A percentile compares a stretch with the other conserved stretches of the same genome.
These are phyloP conservation scores for Butorides virescens DNA, from an alignment of 2,113 vertebrate species.

Conservation along the genomic window DNA sequence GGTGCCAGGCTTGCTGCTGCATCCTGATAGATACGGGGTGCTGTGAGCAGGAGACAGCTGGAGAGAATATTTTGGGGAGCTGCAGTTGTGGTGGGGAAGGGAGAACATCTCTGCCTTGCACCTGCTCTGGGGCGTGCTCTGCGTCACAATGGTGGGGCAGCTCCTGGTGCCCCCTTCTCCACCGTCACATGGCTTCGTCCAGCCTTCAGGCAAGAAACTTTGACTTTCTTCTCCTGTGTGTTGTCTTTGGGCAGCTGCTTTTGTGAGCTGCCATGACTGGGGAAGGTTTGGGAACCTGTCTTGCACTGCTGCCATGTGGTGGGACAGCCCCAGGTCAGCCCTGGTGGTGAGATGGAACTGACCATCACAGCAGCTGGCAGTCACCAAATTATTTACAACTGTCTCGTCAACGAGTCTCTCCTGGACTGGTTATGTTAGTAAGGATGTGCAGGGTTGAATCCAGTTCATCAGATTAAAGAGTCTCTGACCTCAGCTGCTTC, in stretches of 20 bases:
- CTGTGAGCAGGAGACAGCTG: neutral
- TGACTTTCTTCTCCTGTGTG: neutral
- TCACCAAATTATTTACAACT: neutral
- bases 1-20: neutral
- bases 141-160: neutral
- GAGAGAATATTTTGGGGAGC: neutral
- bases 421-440: neutral
- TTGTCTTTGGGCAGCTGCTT: neutral
- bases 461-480: neutral
- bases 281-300: neutral
- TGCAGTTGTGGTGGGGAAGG: neutral
- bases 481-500: neutral
- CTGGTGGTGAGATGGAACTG: neutral
- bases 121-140: neutral
- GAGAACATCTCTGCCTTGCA: neutral
- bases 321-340: neutral
- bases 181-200: neutral
- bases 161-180: neutral
- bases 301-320: neutral
- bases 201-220: neutral
- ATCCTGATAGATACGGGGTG: neutral
- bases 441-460: neutral
- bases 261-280: neutral
- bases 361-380: rapidly evolving
- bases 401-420: neutral